A percentile compares a stretch with the other conserved stretches of the same genome.
Evolutionary conservation across 2,113 vertebrate species (phyloP).

Genomic region (Bos javanicus): DNA sequence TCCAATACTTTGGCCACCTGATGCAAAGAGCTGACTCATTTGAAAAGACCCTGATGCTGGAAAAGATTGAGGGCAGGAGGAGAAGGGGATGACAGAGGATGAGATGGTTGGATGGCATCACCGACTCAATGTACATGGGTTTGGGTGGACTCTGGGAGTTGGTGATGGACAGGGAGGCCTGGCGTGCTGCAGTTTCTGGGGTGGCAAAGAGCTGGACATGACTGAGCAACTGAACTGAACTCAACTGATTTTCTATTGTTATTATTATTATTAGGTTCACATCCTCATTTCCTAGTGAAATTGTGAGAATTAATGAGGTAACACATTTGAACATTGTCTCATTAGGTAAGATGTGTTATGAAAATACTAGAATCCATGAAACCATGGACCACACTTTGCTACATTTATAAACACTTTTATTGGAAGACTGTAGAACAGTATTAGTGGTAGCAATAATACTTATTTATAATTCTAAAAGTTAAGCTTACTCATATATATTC

Average conservation of each 20-base stretch:
- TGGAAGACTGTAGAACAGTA: not conserved
- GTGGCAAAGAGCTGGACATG: rapidly evolving
- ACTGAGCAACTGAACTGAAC: no score
- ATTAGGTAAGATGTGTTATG: not conserved
- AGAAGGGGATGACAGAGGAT: no score
- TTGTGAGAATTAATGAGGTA: not conserved
- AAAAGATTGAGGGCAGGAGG: no score
- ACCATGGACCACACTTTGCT: not conserved
- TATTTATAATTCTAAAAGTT: not conserved
- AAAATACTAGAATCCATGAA: not conserved
- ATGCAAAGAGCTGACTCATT: no score
- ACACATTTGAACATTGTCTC: not conserved
- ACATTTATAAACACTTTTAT: not conserved
- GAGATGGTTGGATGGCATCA: no score
- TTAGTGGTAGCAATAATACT: not conserved
- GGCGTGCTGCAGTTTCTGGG: no score
- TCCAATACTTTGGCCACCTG: no score
- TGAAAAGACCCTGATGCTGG: no score
- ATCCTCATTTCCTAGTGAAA: not conserved
- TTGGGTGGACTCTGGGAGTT: no score
- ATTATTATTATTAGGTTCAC: not conserved
- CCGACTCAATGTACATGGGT: no score
- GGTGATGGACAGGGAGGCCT: no score
- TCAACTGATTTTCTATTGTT: not conserved
- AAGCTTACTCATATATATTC: not conserved